Base-by-base conservation (phyloP, 1,140 invertebrate genomes). In the Orchesella cincta region DNA sequence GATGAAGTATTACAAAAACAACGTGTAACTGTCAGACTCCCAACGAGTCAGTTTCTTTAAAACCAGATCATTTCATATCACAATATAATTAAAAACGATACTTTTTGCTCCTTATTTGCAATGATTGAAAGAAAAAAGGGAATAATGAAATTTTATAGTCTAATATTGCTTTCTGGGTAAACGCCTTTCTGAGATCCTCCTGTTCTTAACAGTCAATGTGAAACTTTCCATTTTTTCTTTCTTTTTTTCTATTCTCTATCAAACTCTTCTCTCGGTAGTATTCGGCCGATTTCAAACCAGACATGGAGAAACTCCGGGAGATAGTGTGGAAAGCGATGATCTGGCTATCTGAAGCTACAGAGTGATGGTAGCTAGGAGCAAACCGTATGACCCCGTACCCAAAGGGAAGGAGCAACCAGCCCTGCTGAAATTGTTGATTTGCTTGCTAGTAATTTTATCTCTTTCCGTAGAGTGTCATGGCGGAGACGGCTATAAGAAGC, bases 251-350 rank as follows among this genome's bases (percentile, higher is more conserved):
- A n/a, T n/a, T n/a, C n/a, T n/a, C n/a, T n/a, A n/a, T n/a, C n/a
- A n/a, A n/a, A n/a, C n/a, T n/a, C n/a, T n/a, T n/a, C n/a, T n/a
- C n/a, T 67, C 62, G 62, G 62, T 67, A n/a, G 62, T 67, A n/a
- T 67, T 67, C 62, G 62, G 62, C 62, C 62, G 62, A 67, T 67
- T 67, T 67, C 62, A 67, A 67, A 67, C 62, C 62, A 67, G 62
- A 67, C 62, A 67, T 67, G 62, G 62, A 67, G 62, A 29, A 67
- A 67, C 29, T 29, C 33, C 62, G 62, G 62, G 62, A 67, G 62
- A 67, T 67, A n/a, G n/a, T n/a, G n/a, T n/a, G n/a, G n/a, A n/a
- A n/a, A n/a, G n/a, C n/a, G n/a, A n/a, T n/a, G n/a, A n/a, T n/a
- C n/a, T n/a, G n/a, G n/a, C n/a, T n/a, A n/a, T n/a, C n/a, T n/a